A percentile compares a stretch with the other conserved stretches of the same genome.
phyloP scores from a whole-genome alignment of 2,888 invertebrate species.

The Agrilus cyanescens region DNA sequence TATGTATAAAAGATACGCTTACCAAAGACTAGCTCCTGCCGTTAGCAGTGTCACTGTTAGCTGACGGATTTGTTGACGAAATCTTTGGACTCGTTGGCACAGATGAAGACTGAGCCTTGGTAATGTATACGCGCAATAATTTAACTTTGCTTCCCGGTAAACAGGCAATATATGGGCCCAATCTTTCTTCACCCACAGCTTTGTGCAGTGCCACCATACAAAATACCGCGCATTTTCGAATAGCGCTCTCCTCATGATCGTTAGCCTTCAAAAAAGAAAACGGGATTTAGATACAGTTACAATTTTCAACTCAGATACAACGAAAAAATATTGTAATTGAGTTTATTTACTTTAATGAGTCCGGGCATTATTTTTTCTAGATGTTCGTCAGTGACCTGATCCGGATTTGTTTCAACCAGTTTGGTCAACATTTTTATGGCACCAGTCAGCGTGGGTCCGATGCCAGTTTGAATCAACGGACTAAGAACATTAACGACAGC shows the following conservation, averaged over 20 bases:
- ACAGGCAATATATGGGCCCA: conserved; percentile 68
- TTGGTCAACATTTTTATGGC: conserved; percentile 86
- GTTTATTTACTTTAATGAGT: conserved; percentile 58
- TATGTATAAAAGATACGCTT: too few species aligned
- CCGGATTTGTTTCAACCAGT: conserved; percentile 64
- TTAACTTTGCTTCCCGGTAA: conserved; percentile 86
- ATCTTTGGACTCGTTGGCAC: conserved; percentile 31
- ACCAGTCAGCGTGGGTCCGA: conserved; percentile 78
- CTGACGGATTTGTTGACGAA: conserved; percentile 7
- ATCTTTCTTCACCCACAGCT: conserved; percentile 74
- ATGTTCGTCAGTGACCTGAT: conserved; percentile 60
- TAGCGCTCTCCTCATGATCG: conserved; percentile 82
- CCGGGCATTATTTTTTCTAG: conserved; percentile 78
- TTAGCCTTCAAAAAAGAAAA: conserved; percentile 53
- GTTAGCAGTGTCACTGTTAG: too few species aligned
- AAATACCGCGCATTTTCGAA: conserved; percentile 92
- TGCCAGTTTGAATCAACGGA: conserved; percentile 81
- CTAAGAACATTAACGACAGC: conserved; percentile 54
- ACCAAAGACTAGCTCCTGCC: too few species aligned
- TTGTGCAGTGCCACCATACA: conserved; percentile 92
- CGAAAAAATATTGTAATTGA: background rate
- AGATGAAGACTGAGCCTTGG: conserved; percentile 42
- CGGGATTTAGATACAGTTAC: background rate
- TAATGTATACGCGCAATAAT: conserved; percentile 67
- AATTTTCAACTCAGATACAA: background rate